Percentiles rank a stretch among this genome's conserved stretches.
phyloP scores from a whole-genome alignment of 2,797 vertebrate genomes.

The Paguma larvata region DNA sequence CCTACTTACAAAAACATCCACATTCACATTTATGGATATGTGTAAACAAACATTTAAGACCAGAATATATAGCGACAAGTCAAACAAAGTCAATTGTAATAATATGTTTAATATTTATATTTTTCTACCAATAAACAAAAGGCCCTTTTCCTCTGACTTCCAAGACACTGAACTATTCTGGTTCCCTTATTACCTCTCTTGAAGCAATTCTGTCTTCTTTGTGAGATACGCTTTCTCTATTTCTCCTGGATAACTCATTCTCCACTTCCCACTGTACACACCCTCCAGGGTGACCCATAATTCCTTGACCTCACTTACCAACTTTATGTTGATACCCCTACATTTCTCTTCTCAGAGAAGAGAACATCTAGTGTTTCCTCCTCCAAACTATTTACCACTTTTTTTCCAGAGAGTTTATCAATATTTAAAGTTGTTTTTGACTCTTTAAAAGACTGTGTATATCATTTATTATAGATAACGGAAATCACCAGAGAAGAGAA shows the following conservation, averaged over 20 bases:
- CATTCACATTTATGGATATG: not conserved
- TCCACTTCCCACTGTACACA: not conserved
- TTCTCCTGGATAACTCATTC: not conserved
- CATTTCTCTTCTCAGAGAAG: not conserved
- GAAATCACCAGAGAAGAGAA: no score
- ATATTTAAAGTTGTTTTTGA: no score
- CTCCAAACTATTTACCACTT: no score
- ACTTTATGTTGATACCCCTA: not conserved
- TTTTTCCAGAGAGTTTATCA: no score
- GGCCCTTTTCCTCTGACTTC: not conserved
- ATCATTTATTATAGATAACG: no score
- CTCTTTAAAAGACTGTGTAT: no score
- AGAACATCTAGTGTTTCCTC: no score
- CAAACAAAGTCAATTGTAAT: not conserved
- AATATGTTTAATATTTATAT: not conserved
- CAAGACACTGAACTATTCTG: not conserved
- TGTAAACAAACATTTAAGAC: not conserved
- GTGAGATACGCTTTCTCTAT: not conserved
- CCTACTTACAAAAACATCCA: not conserved
- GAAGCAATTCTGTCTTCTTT: not conserved
- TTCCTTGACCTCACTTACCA: not conserved
- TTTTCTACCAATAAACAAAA: not conserved
- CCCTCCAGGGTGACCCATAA: not conserved
- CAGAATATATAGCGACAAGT: not conserved
- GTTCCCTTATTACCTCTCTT: not conserved